A percentile compares a stretch with the other conserved stretches of the same genome.
Conservation (phyloP, 2,797 vertebrate genomes). For the Cyprinella venusta region DNA sequence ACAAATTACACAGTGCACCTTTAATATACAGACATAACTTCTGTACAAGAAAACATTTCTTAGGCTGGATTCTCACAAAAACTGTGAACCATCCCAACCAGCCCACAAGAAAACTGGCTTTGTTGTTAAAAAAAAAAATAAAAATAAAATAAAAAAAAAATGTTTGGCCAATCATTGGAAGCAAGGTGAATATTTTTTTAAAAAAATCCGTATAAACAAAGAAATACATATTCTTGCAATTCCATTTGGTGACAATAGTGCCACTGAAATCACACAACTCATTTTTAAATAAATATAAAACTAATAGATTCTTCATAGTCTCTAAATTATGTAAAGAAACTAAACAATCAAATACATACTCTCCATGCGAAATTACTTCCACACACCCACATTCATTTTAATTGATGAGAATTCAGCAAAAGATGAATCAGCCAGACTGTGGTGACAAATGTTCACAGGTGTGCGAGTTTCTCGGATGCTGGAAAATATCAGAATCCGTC, state of each 20-base stretch:
- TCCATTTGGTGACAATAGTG: background rate
- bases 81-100: background rate
- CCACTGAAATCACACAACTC: background rate
- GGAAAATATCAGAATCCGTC: conserved; percentile 16
- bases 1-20: too few relatives aligned
- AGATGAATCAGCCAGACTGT: conserved; percentile 41
- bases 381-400: background rate
- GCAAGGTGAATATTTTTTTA: background rate
- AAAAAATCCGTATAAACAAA: background rate
- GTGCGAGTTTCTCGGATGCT: conserved; percentile 1
- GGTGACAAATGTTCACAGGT: conserved; percentile 38
- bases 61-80: background rate
- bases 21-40: background rate
- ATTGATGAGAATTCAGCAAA: conserved; percentile 20
- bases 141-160: too few relatives aligned
- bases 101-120: background rate
- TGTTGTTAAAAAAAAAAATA: too few relatives aligned
- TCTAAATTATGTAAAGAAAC: background rate
- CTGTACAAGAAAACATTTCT: background rate
- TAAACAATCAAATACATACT: background rate
- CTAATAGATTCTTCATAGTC: background rate
- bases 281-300: background rate
- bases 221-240: background rate
- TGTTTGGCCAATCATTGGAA: background rate
- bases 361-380: background rate